These are phyloP conservation scores for Amblyteles armatorius DNA, from an alignment of 2,888 invertebrate genomes.

Conservation along the genomic window DNA sequence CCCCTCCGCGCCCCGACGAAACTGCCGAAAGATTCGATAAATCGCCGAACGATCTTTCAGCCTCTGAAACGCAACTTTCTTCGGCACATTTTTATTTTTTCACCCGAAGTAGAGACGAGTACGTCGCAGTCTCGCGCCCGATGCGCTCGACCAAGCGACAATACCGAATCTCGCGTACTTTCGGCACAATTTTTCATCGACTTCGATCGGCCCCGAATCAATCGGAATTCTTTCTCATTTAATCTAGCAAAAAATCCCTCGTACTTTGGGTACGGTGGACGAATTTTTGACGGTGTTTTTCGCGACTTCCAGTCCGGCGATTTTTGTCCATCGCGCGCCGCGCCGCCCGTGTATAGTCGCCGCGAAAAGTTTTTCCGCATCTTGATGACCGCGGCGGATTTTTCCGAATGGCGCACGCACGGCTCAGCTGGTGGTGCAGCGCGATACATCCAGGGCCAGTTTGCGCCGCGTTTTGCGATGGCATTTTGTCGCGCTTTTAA, in stretches of 20 bases:
- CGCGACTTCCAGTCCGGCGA: not conserved
- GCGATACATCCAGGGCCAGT: conserved; percentile 63
- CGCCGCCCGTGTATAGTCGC: not conserved
- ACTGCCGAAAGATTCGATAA: conserved; percentile 6
- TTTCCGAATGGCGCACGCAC: conserved; percentile 82
- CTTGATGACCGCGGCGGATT: conserved; percentile 73
- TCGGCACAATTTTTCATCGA: too few relatives aligned
- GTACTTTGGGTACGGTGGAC: not conserved
- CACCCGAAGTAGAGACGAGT: too few relatives aligned
- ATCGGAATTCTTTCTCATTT: too few relatives aligned
- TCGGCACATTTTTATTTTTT: too few relatives aligned
- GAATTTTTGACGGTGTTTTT: not conserved
- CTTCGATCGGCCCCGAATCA: too few relatives aligned
- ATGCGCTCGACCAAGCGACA: too few relatives aligned
- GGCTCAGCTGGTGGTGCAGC: conserved; percentile 74
- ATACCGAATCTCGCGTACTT: too few relatives aligned
- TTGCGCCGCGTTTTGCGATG: conserved; percentile 75
- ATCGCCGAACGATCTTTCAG: not conserved
- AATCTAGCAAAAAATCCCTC: not conserved
- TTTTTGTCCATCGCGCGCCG: not conserved
- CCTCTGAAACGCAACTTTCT: too few relatives aligned
- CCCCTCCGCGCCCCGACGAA: not conserved
- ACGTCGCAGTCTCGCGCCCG: too few relatives aligned
- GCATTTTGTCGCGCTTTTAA: conserved; percentile 76
- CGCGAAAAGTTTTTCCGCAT: conserved; percentile 17